phyloP scores from a whole-genome alignment of 2,113 vertebrate species.

The Oryzias curvinotus region DNA sequence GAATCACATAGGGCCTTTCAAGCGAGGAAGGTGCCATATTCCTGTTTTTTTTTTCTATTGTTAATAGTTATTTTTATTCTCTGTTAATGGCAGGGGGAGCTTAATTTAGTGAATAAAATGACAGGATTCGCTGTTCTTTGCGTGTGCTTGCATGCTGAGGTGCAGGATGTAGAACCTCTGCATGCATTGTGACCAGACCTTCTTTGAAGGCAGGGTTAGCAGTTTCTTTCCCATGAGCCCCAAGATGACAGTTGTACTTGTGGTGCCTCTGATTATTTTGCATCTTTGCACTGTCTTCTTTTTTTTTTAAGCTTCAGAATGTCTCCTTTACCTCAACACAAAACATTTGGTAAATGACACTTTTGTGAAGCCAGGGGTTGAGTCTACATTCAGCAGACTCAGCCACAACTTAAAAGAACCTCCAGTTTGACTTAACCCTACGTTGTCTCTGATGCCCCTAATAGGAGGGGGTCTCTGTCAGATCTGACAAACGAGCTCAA shows the following conservation, averaged over 20 bases:
- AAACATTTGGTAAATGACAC: conserved; percentile 50
- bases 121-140: not conserved
- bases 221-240: conserved; percentile 3
- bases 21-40: no score
- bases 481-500: conserved; percentile 53
- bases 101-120: no score
- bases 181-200: not conserved
- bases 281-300: not conserved
- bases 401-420: conserved; percentile 70
- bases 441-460: conserved; percentile 48
- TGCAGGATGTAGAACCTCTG: conserved; percentile 16
- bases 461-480: conserved; percentile 43
- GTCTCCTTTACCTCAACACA: conserved; percentile 8
- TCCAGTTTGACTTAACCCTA: conserved; percentile 70
- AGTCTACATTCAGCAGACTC: conserved; percentile 50
- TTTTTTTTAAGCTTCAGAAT: conserved; percentile 9
- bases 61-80: no score
- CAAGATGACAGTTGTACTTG: not conserved
- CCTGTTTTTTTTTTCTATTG: no score
- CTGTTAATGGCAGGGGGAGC: no score
- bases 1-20: not conserved
- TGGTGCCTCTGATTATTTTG: not conserved
- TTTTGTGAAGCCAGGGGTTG: conserved; percentile 52
- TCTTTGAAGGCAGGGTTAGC: conserved; percentile 1
- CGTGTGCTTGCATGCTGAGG: conserved; percentile 17